Evolutionary conservation across 2,113 vertebrate species (phyloP).

Genomic region (Entelurus aequoreus): DNA sequence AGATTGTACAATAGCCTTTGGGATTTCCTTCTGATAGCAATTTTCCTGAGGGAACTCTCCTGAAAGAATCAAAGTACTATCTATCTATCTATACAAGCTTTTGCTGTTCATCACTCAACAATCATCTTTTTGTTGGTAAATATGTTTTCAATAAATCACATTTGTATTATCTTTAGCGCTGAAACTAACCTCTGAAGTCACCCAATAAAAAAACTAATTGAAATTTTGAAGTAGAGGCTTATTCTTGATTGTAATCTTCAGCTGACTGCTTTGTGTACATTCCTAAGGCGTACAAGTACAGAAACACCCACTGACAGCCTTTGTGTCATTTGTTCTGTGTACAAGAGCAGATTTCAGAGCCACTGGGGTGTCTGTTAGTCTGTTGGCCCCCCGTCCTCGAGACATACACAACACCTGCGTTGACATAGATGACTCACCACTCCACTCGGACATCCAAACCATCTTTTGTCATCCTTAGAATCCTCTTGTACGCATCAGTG

Average conservation of each 20-base stretch:
- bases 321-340: slow-evolving; percentile 55
- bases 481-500: slow-evolving; percentile 14
- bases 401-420: slow-evolving; percentile 51
- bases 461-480: neutral
- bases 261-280: slow-evolving; percentile 21
- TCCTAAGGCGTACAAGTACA: slow-evolving; percentile 19
- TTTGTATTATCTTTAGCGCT: too few species aligned
- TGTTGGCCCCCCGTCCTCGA: slow-evolving; percentile 49
- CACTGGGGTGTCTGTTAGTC: slow-evolving; percentile 53
- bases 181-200: too few species aligned
- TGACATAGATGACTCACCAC: slow-evolving; percentile 51
- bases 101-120: too few species aligned
- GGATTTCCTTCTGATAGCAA: too few species aligned
- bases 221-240: too few species aligned
- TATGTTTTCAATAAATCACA: too few species aligned
- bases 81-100: too few species aligned
- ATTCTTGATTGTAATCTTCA: neutral
- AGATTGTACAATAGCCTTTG: neutral
- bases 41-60: too few species aligned
- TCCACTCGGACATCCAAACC: neutral
- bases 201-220: too few species aligned
- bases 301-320: slow-evolving; percentile 9
- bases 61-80: too few species aligned
- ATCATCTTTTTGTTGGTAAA: too few species aligned
- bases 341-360: slow-evolving; percentile 54